Percentiles rank a stretch among this genome's conserved stretches.
phyloP scores from a whole-genome alignment of 2,797 vertebrate genomes.

The Pogonophryne albipinna region DNA sequence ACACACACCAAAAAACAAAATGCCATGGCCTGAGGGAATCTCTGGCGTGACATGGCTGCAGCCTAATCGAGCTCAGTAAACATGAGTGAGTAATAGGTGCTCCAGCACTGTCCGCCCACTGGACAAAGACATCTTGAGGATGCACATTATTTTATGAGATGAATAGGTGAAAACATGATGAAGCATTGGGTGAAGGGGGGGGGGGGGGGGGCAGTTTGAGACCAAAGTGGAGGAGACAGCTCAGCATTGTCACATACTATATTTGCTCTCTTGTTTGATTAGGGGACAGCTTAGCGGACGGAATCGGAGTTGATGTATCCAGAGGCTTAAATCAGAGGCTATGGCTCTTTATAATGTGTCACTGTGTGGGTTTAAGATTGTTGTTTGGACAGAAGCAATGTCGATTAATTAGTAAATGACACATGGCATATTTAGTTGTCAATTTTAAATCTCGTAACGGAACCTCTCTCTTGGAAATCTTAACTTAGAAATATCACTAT shows the following conservation, averaged over 20 bases:
- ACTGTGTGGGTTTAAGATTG: background rate
- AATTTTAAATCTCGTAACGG: constrained; percentile 16
- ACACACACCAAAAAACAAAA: background rate
- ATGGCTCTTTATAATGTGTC: constrained; percentile 20
- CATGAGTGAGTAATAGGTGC: constrained; percentile 80
- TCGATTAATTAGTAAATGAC: constrained; percentile 15
- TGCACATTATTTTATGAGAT: constrained; percentile 70
- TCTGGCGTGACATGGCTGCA: constrained; percentile 70
- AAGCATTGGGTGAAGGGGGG: constrained; percentile 50
- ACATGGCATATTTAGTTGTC: constrained; percentile 15
- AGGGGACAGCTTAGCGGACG: constrained; percentile 68
- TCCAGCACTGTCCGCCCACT: constrained; percentile 73
- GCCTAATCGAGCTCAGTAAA: constrained; percentile 69
- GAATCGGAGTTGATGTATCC: constrained; percentile 62
- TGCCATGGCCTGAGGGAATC: constrained; percentile 50
- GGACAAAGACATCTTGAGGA: constrained; percentile 76
- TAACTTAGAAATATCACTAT: constrained; percentile 46
- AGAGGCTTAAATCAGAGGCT: constrained; percentile 50
- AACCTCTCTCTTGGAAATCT: constrained; percentile 27
- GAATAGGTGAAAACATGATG: constrained; percentile 76
- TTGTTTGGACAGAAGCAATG: background rate
- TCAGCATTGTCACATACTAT: constrained; percentile 74
- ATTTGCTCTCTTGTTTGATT: constrained; percentile 68
- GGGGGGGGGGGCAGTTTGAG: constrained; percentile 59
- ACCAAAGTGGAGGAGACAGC: constrained; percentile 67